phyloP scores from a whole-genome alignment of 1,140 invertebrate species.

The Plutomurus gul region DNA sequence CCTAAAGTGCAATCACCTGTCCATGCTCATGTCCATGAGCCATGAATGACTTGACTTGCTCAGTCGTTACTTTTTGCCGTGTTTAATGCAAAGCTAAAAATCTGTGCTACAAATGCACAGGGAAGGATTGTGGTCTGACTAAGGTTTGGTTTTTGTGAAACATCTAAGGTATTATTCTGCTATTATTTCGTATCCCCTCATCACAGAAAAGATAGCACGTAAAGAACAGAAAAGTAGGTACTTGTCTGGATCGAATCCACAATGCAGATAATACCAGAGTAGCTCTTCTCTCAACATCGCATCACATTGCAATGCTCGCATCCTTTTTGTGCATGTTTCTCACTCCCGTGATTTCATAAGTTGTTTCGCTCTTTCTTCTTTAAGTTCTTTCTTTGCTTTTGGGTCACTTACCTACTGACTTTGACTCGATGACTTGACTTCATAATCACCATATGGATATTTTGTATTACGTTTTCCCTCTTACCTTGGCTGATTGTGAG shows the following conservation, averaged over 20 bases:
- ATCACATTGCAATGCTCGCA: slow-evolving; percentile 2
- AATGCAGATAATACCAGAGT: slow-evolving; percentile 7
- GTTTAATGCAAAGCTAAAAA: slow-evolving; percentile 17
- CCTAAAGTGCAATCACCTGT: slow-evolving; percentile 45
- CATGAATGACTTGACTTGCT: slow-evolving; percentile 33
- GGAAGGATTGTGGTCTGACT: slow-evolving; percentile 17
- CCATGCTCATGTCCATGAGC: slow-evolving; percentile 21
- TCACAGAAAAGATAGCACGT: background rate
- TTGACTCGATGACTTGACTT: slow-evolving; percentile 47
- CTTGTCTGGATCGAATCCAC: too few species aligned
- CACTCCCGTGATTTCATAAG: slow-evolving; percentile 13
- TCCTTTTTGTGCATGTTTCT: slow-evolving; percentile 21
- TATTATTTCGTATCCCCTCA: background rate
- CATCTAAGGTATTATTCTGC: background rate
- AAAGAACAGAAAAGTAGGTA: too few species aligned
- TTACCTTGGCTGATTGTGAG: slow-evolving; percentile 4
- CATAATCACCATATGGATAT: slow-evolving; percentile 31
- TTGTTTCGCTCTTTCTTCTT: slow-evolving; percentile 18
- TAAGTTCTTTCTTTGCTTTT: slow-evolving; percentile 8
- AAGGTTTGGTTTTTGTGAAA: slow-evolving; percentile 12
- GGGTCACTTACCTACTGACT: slow-evolving; percentile 49
- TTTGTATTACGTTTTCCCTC: background rate
- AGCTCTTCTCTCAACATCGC: background rate
- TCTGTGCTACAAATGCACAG: background rate
- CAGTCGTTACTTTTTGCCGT: background rate